Percentiles rank a stretch among this genome's conserved stretches.
These are phyloP conservation scores for Myotis yumanensis DNA, from an alignment of 2,113 vertebrate species.

Conservation along the genomic window DNA sequence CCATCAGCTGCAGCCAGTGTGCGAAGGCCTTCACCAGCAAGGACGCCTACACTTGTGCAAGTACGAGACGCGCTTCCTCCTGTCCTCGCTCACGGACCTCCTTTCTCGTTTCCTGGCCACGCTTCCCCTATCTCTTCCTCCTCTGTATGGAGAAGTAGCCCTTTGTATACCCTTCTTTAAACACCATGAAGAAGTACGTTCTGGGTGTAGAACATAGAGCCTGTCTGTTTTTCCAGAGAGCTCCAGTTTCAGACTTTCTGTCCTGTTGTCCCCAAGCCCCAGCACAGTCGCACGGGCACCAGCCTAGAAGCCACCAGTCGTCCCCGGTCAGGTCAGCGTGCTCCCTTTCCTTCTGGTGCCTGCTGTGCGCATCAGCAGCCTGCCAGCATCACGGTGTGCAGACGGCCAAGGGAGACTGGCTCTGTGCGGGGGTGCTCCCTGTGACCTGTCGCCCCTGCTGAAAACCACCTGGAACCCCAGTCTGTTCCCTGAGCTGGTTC, in stretches of 20 bases:
- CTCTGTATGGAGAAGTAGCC: not conserved
- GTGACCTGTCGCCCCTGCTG: not conserved
- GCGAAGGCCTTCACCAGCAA: slow-evolving; percentile 89
- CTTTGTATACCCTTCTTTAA: not conserved
- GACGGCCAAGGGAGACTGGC: not conserved
- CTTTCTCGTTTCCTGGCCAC: not conserved
- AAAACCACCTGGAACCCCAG: not conserved
- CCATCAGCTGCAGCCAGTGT: slow-evolving; percentile 90
- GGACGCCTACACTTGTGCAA: slow-evolving; percentile 90
- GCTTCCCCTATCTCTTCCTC: not conserved
- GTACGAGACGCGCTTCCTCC: slow-evolving; percentile 81
- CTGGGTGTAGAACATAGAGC: not conserved
- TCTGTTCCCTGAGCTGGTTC: not conserved
- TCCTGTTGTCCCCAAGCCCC: not conserved
- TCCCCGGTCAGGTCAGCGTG: not conserved
- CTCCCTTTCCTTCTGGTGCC: not conserved
- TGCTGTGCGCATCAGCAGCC: not conserved
- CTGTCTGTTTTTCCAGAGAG: not conserved
- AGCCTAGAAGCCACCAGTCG: not conserved
- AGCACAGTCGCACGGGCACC: not conserved
- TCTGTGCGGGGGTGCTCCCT: fast-evolving
- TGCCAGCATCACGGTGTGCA: not conserved
- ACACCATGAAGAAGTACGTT: not conserved
- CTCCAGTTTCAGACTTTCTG: not conserved
- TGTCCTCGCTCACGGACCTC: not conserved